These are phyloP conservation scores for Excalfactoria chinensis DNA, from an alignment of 2,113 vertebrate genomes.

Conservation along the genomic window DNA sequence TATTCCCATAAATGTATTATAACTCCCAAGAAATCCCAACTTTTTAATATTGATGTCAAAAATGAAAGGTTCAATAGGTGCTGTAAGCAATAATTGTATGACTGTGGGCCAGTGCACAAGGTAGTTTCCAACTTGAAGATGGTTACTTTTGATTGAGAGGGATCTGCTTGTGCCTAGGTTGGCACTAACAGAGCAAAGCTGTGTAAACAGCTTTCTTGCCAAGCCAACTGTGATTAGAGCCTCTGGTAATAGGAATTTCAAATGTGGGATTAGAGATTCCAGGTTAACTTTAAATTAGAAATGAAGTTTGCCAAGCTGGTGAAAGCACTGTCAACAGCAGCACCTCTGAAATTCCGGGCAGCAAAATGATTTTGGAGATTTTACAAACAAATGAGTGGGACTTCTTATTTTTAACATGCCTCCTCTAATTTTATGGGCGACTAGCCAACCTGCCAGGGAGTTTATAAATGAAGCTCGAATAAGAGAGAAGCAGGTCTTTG, in stretches of 20 bases:
- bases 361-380: background rate
- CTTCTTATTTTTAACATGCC: background rate
- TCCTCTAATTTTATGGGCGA: background rate
- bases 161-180: background rate
- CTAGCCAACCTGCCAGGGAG: background rate
- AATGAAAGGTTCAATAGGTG: background rate
- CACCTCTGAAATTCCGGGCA: background rate
- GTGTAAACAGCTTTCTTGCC: background rate
- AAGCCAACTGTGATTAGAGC: constrained; percentile 2
- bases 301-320: background rate
- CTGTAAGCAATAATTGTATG: too few relatives aligned
- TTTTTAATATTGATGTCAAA: background rate
- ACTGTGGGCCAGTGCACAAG: background rate
- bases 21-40: background rate
- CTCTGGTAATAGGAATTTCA: constrained; percentile 2
- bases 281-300: constrained; percentile 29
- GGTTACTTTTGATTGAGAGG: background rate
- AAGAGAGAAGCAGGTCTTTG: background rate
- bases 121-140: background rate
- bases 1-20: background rate
- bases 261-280: constrained; percentile 29
- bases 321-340: background rate
- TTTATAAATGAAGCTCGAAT: background rate
- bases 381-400: background rate
- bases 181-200: background rate